Base-by-base conservation (phyloP, 2,888 invertebrate genomes). In the Cephus pygmeus region DNA sequence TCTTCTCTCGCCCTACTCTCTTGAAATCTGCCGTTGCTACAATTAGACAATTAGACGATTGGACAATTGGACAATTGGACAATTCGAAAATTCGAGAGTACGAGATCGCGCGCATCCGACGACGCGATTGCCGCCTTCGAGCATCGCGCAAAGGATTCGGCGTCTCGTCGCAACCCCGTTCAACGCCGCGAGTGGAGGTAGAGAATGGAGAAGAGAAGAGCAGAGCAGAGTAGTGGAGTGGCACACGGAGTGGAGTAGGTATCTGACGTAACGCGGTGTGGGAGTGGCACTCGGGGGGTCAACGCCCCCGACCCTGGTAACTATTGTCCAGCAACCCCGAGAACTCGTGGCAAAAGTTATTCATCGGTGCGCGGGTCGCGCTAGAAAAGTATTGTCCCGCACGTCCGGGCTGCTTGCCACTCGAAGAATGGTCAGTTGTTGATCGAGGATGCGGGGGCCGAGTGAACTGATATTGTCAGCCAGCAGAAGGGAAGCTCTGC, bases 211-310 rank as follows among this genome's bases (percentile, higher is more conserved):
- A 69, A 69, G 33, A 69, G 69, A 30, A 69, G 33, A 69, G 33
- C 30, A 69, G 31, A 69, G 31, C 30, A 69, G 69, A 69, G 69
- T 31, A 33, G 33, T 12, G 33, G 40, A 71, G 69, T 74, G 12
- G 69, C 34, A 12, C 35, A 69, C 69, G 78, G 78, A 81, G 80
- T 83, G 77, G 81, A 73, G 81, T 79, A 81, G 82, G 83, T 82
- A 81, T 82, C 85, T 87, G 87, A 88, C 87, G 87, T 87, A 87
- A 88, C 84, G 87, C 82, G 79, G 84, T 88, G 87, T 88, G 87
- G 88, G 87, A 88, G 87, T 85, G 87, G 84, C 84, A 81, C 81
- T 75, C 79, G 73, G 81, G 83, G 85, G 88, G 86, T 88, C 88
- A 88, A 87, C 79, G 88, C 81, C 87, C 88, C 81, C 80, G 81